Evolutionary conservation across 2,113 vertebrate genomes (phyloP).

Genomic region (Pagrus major): DNA sequence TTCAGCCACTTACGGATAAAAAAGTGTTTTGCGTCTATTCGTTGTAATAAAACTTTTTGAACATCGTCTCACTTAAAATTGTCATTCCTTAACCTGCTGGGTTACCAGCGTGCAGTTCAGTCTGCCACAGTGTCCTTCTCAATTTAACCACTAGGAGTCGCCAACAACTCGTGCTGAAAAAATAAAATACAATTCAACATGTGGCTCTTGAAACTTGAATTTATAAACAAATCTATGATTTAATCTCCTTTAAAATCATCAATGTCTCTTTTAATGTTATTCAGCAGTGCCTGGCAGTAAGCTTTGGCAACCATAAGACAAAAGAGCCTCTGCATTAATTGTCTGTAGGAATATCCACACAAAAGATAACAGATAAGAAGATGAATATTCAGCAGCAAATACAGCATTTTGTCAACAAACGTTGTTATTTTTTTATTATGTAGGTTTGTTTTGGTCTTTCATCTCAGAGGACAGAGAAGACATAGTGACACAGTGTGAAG

Average conservation of each 20-base stretch:
- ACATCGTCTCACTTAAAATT: neutral
- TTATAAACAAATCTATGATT: neutral
- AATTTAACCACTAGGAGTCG: conserved; percentile 21
- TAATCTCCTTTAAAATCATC: neutral
- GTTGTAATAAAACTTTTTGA: conserved; percentile 57
- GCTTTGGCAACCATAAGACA: neutral
- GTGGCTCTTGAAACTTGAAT: neutral
- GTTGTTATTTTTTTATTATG: neutral
- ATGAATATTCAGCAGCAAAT: neutral
- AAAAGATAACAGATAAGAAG: neutral
- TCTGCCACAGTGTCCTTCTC: neutral
- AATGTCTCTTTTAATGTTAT: neutral
- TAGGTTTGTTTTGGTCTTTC: neutral
- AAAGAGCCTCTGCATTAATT: neutral
- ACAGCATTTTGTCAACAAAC: too few species aligned
- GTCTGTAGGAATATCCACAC: neutral
- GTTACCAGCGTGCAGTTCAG: neutral
- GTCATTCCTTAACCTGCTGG: neutral
- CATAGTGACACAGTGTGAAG: neutral
- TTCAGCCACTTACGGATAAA: conserved; percentile 7
- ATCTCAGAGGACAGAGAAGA: neutral
- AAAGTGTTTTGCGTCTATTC: conserved; percentile 1
- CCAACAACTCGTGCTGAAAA: neutral
- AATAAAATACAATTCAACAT: neutral
- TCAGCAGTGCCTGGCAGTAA: neutral